Conservation (phyloP, 2,888 invertebrate species). For the Stegana nigrithorax region DNA sequence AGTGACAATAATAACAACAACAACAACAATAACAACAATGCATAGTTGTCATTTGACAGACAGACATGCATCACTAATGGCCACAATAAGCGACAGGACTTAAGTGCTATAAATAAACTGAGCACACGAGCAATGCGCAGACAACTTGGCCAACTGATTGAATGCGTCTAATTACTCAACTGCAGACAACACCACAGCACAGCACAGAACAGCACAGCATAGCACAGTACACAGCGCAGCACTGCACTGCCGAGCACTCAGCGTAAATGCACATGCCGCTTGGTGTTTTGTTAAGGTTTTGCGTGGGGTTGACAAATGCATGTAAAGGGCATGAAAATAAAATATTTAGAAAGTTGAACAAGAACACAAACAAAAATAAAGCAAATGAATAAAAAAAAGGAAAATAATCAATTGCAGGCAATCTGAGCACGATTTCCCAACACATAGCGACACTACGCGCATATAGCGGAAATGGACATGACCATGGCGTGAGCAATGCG, state of each 20-base stretch:
- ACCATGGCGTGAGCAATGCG: constrained; percentile 20
- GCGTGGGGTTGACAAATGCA: neutral
- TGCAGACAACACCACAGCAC: neutral
- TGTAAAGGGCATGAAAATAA: neutral
- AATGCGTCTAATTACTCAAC: constrained; percentile 2
- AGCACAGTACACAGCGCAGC: neutral
- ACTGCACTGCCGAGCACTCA: neutral
- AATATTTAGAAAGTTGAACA: too few relatives aligned
- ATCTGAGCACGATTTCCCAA: constrained; percentile 49
- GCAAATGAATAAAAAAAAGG: neutral
- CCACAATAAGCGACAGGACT: neutral
- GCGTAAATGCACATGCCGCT: neutral
- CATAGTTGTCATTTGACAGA: neutral
- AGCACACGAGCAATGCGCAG: neutral
- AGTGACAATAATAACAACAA: neutral
- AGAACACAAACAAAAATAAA: neutral
- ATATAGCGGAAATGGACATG: constrained; percentile 36
- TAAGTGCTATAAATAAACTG: neutral
- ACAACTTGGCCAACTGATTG: neutral
- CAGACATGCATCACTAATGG: constrained; percentile 5
- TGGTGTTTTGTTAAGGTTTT: too few relatives aligned
- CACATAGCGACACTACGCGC: constrained; percentile 36
- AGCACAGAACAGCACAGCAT: neutral
- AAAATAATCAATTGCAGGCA: constrained; percentile 45
- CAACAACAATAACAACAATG: neutral